Evolutionary conservation across 2,113 vertebrate species (phyloP), one percentile per base, ranked within the genome.

Genomic region (Calidris pugnax): DNA sequence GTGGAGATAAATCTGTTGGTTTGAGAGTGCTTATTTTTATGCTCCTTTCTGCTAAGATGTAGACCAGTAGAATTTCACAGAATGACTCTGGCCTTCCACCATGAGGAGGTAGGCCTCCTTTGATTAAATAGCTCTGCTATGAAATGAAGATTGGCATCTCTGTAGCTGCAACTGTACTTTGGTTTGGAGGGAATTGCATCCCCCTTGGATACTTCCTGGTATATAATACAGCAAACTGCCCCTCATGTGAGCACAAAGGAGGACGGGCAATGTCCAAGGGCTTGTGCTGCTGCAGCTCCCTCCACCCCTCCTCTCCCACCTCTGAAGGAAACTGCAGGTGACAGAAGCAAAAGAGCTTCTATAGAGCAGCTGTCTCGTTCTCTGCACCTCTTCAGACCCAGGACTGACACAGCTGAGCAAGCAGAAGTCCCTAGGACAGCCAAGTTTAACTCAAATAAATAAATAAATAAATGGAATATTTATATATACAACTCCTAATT

Each of bases 241-340:
- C 7, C 33, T 87, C 3, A 0, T 23, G 33, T 48, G 32, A 50
- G 4, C 51, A 50, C 21, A 67, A 55, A 69, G 32, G 23, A 62
- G 17, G 9, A 74, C 0, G 0, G 51, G 27, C 35, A 73, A 28
- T 5, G 5, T 20, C 47, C 60, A 37, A 80, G 43, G 55, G 10
- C 12, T 66, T 47, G 33, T 60, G 39, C 35, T 94, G 48, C n/a
- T 37, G 14, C 53, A 64, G 24, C 9, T 59, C 27, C 15, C 43
- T 71, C 62, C 33, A 11, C 15, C 17, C 7, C 20, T 74, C 9
- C 32, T 63, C 35, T 90, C 17, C 47, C n/a, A 47, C 5, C 32
- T 83, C 41, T 41, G 55, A 69, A 69, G 18, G 32, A 83, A 92
- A 76, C 12, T 60, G 22, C 7, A 73, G 35, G 14, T 85, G 22